A percentile compares a stretch with the other conserved stretches of the same genome.
Evolutionary conservation across 2,113 vertebrate species (phyloP).

Genomic region (Psittacula cyanocephala): DNA sequence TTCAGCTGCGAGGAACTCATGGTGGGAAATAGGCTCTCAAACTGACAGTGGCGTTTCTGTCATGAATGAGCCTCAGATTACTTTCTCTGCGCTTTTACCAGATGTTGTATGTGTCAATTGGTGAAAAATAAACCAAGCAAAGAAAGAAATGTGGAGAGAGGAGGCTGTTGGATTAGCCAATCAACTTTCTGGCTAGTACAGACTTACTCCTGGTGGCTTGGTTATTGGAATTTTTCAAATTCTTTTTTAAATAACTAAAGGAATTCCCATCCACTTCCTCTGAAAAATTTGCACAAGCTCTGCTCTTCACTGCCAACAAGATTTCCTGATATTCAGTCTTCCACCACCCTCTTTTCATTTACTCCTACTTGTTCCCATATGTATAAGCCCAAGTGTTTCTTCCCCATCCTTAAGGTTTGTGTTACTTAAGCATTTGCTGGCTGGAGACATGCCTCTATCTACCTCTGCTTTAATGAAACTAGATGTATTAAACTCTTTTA

Average conservation of each 20-base stretch:
- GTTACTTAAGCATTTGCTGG: slow-evolving; percentile 16
- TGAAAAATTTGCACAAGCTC: neutral
- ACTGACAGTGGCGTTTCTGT: neutral
- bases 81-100: neutral
- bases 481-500: neutral
- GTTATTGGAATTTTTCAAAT: neutral
- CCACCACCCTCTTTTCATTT: neutral
- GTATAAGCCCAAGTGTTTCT: slow-evolving; percentile 2
- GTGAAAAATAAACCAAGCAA: neutral
- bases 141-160: neutral
- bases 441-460: neutral
- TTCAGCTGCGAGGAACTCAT: neutral
- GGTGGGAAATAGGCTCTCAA: neutral
- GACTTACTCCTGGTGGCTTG: neutral
- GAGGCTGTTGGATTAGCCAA: neutral
- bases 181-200: neutral
- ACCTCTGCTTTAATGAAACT: neutral
- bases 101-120: neutral
- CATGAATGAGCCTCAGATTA: neutral
- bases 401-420: neutral
- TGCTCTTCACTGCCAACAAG: neutral
- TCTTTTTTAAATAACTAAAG: neutral
- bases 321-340: slow-evolving; percentile 6
- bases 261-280: neutral
- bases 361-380: neutral